phyloP scores from a whole-genome alignment of 2,113 vertebrate species.

The Trinectes maculatus region DNA sequence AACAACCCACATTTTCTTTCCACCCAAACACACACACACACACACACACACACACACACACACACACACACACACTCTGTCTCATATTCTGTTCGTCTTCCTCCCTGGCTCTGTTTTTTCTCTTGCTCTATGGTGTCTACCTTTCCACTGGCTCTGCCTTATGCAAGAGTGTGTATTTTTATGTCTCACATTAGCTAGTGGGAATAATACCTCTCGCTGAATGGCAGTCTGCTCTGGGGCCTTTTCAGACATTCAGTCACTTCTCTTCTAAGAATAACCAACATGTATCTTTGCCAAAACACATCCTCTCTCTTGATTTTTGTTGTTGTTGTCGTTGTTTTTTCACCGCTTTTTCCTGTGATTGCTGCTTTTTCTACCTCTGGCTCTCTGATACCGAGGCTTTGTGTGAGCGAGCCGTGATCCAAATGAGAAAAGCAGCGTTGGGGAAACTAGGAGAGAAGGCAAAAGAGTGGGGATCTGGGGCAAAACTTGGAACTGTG shows the following conservation, averaged over 20 bases:
- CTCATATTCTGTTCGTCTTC: constrained; percentile 42
- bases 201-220: constrained; percentile 75
- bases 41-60: constrained; percentile 10
- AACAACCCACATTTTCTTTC: constrained; percentile 67
- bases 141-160: constrained; percentile 73
- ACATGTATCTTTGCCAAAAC: constrained; percentile 62
- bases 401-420: constrained; percentile 60
- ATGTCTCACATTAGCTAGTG: constrained; percentile 69
- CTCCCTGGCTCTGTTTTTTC: constrained; percentile 46
- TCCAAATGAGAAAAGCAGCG: constrained; percentile 81
- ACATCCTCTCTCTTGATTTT: constrained; percentile 45
- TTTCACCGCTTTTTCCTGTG: constrained; percentile 52
- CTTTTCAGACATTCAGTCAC: constrained; percentile 84
- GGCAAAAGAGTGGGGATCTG: constrained; percentile 56
- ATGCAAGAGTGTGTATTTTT: constrained; percentile 73
- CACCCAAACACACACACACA: constrained; percentile 42
- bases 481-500: constrained; percentile 71
- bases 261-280: constrained; percentile 80
- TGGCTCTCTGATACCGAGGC: constrained; percentile 63
- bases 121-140: constrained; percentile 66
- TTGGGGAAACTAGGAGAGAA: constrained; percentile 45
- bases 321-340: constrained; percentile 36
- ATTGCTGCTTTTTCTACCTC: constrained; percentile 63
- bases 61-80: constrained; percentile 7
- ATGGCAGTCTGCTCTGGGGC: constrained; percentile 70